Base-by-base conservation (phyloP, 2,888 invertebrate species). In the Andrena chrysosceles region DNA sequence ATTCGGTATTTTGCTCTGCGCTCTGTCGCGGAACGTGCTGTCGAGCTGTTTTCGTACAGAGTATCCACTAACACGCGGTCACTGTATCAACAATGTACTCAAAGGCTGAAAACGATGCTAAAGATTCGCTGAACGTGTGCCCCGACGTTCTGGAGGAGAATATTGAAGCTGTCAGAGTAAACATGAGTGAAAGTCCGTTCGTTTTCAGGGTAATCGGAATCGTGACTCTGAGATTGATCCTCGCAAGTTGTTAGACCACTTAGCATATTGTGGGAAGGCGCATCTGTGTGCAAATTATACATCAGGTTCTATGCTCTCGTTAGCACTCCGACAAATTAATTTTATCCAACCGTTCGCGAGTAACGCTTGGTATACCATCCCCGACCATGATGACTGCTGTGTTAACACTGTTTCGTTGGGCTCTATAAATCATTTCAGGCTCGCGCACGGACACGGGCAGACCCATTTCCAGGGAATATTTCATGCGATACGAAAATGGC, bases 1-100 rank as follows among this genome's bases (percentile, higher is more conserved):
- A 81, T 84, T 81, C 74, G 79, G 76, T 66, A 20, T 26, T 69
- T 66, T 60, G 33, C 67, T 56, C 63, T 85, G 70, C 10, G 23
- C 26, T 13, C 54, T 23, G 59, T 31, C 6, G 42, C 10, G 2
- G 33, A 29, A 49, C 71, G 29, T 7, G 33, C 2, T 23, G 54
- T 33, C 42, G 10, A 54, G 66, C 62, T 7, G 66, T 29, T 52
- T 72, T 72, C 62, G 4, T 33, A 10, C 59, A 29, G n/a, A 6
- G 20, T 29, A 10, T 29, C 23, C 48, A 42, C 56, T 48, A 31
- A 42, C 59, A 10, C 42, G 69, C 33, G 26, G 26, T 4, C 70
- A 7, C 26, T 6, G 23, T 16, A 42, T 16, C 42, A 26, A 13
- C 56, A 56, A 52, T 52, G 52, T 7, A 6, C 52, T 52, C 2